Base-by-base conservation (phyloP, 2,113 vertebrate species). In the Cairina moschata region DNA sequence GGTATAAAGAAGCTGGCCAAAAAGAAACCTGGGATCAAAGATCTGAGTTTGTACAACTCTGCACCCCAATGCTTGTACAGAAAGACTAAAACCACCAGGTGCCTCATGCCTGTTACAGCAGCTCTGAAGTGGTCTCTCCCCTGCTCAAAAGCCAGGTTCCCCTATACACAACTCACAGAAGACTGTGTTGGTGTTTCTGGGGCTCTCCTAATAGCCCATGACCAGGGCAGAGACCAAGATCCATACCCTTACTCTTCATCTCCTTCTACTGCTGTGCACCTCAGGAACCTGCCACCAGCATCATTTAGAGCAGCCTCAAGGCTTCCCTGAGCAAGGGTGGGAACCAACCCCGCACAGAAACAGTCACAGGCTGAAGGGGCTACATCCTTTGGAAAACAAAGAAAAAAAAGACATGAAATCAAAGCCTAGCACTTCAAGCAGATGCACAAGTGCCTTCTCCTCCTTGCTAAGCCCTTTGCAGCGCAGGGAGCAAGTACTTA, bases 11-110 rank as follows among this genome's bases (percentile, higher is more conserved):
- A 80, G 14, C 11, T 48, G 55, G 22, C n/a, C 67, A 86, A 67
- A 73, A 95, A 77, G 36, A 50, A 94, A 74, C 6, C 22, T 67
- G 38, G 40, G 36, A 59, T 87, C 82, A 90, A 85, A 92, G 78
- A 36, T 17, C 7, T 62, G 38, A 79, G 13, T 48, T 78, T 63
- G 26, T 68, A 17, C 23, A 65, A 40, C 72, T 86, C 50, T 81
- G 36, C 59, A 63, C 6, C n/a, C 2, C 0, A 48, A 25, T 0
- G 0, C 46, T 80, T 71, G 11, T 29, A 8, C 13, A 50, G 42
- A 68, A 82, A 59, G n/a, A 46, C 18, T n/a, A 28, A 75, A 87
- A 87, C 32, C 0, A 1, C 32, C 55, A 91, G 40, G 36, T 88
- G 32, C 23, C n/a, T 90, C 0, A 0, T 56, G 32, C 62, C 54